These are phyloP conservation scores for Takifugu flavidus DNA, from an alignment of 2,113 vertebrate genomes.

Conservation along the genomic window DNA sequence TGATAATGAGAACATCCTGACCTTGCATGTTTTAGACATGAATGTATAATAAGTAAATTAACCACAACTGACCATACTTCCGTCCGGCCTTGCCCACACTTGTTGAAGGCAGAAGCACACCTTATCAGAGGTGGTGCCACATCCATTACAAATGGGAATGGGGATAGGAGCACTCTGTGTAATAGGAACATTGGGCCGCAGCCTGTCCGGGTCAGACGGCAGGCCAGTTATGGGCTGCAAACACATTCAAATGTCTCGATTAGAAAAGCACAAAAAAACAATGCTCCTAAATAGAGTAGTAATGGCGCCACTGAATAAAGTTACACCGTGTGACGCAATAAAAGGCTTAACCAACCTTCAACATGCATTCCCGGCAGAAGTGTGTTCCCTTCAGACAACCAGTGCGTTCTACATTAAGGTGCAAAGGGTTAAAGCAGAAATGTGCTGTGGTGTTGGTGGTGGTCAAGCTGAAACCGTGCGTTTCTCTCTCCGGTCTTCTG, in stretches of 20 bases:
- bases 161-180: constrained; percentile 76
- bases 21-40: too few relatives aligned
- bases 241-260: constrained; percentile 4
- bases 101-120: constrained; percentile 75
- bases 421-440: constrained; percentile 86
- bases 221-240: constrained; percentile 81
- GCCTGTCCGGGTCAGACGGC: constrained; percentile 78
- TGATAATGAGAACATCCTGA: too few relatives aligned
- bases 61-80: constrained; percentile 82
- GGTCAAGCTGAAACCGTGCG: constrained; percentile 71
- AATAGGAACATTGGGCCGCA: constrained; percentile 86
- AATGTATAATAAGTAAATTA: not conserved
- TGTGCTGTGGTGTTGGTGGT: constrained; percentile 73
- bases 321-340: not conserved
- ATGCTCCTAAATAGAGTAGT: too few relatives aligned
- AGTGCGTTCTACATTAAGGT: constrained; percentile 83
- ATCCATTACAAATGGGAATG: constrained; percentile 90
- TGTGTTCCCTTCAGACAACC: constrained; percentile 87
- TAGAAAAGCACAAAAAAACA: not conserved
- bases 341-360: constrained; percentile 85
- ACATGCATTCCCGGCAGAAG: constrained; percentile 88
- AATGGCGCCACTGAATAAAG: too few relatives aligned
- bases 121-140: constrained; percentile 82
- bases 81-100: constrained; percentile 80
- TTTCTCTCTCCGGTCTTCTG: constrained; percentile 74